These are phyloP conservation scores for Troides helena DNA, from an alignment of 2,888 invertebrate genomes.

Conservation along the genomic window DNA sequence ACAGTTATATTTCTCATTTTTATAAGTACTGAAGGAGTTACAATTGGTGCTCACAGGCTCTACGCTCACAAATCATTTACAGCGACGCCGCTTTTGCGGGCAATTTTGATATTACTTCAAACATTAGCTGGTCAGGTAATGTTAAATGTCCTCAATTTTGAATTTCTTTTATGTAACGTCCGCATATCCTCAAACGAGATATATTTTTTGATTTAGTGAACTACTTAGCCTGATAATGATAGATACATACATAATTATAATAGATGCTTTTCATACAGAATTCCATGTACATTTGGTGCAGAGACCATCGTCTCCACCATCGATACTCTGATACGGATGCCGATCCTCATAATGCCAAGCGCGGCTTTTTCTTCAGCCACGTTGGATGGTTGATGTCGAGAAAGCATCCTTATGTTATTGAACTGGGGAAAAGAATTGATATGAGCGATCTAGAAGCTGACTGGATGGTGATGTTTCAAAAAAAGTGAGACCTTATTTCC, in stretches of 20 bases:
- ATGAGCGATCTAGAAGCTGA: constrained; percentile 88
- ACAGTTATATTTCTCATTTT: constrained; percentile 45
- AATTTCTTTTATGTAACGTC: background rate
- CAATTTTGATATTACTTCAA: constrained; percentile 83
- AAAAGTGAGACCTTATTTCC: constrained; percentile 80
- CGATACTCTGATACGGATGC: constrained; percentile 85
- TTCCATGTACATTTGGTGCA: constrained; percentile 87
- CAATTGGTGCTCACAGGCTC: constrained; percentile 89
- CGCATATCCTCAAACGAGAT: too few relatives aligned
- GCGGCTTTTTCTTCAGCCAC: constrained; percentile 94
- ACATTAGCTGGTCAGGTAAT: constrained; percentile 89
- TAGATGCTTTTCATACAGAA: constrained; percentile 73
- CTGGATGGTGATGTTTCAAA: constrained; percentile 86
- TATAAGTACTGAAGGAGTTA: constrained; percentile 81
- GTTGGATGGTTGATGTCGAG: constrained; percentile 90
- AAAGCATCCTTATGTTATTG: constrained; percentile 88
- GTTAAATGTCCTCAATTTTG: background rate
- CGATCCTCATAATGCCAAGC: constrained; percentile 88
- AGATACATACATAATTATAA: background rate
- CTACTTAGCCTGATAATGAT: background rate
- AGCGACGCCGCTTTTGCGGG: constrained; percentile 82
- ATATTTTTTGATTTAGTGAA: too few relatives aligned
- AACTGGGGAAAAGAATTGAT: constrained; percentile 84
- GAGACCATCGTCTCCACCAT: constrained; percentile 91
- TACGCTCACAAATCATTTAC: constrained; percentile 90